Base-by-base conservation (phyloP, 1,140 invertebrate species). In the Daktulosphaira vitifoliae region DNA sequence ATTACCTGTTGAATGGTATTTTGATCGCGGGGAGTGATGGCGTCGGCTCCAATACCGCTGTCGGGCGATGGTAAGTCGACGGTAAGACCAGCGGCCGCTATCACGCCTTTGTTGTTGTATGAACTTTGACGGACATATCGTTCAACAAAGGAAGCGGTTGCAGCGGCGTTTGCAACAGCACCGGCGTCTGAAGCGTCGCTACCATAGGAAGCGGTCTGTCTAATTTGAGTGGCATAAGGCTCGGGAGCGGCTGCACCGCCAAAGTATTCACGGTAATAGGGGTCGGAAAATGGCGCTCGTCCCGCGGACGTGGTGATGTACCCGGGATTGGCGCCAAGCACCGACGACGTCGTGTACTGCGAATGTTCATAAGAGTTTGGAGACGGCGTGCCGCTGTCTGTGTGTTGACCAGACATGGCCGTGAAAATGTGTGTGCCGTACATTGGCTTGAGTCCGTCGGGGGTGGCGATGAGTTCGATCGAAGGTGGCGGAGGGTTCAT, bases 31-130 rank as follows among this genome's bases (percentile, higher is more conserved):
- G 91, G 91, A 29, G 91, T 93, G 72, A 92, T 89, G 68, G 89
- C 87, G 71, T 92, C 89, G 1, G 89, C 87, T 25, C 90, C 91
- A 70, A 94, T 93, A 18, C 90, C 91, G 69, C 87, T 90, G 75
- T 94, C 90, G 2, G 91, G 90, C 66, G 90, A 92, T 1, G 90
- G 90, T 69, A 95, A 80, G 77, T 95, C 91, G 69, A 94, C 90
- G 5, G 88, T 91, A 42, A 92, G 81, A 4, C 87, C 88, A 37
- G 84, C 83, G 26, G 78, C 77, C 23, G 77, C 75, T 59, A 78
- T 78, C 25, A 78, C 77, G 59, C 74, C 77, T 67, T 78, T 78
- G 70, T 74, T 79, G 66, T 73, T 74, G 70, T 80, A 78, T 56
- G 73, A 73, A 20, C 72, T 73, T 68, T 79, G 80, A 5, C 80